A percentile compares a stretch with the other conserved stretches of the same genome.
phyloP scores from a whole-genome alignment of 2,888 invertebrate species.

The Sepiola atlantica region DNA sequence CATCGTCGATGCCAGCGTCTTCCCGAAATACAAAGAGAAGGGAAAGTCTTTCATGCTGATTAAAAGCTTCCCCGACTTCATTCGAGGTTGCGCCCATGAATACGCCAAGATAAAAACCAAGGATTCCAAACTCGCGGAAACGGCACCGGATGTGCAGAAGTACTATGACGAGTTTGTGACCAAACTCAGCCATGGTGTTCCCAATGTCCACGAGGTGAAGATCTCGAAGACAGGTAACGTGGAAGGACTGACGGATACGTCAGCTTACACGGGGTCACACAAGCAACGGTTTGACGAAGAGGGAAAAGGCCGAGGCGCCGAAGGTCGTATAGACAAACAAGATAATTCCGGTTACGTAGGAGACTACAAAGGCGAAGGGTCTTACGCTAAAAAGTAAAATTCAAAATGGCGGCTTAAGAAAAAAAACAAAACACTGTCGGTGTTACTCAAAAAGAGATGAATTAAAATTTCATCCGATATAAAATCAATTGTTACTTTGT shows the following conservation, averaged over 20 bases:
- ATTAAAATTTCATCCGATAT: too few species aligned
- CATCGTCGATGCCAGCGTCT: conserved; percentile 59
- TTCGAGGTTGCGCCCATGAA: conserved; percentile 47
- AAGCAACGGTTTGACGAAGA: conserved; percentile 64
- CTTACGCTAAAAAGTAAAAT: conserved; percentile 54
- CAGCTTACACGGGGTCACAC: conserved; percentile 64
- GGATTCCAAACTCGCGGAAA: conserved; percentile 47
- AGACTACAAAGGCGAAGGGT: conserved; percentile 60
- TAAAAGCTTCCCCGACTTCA: neutral
- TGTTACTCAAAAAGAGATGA: neutral
- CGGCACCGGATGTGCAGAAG: conserved; percentile 41
- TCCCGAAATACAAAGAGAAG: conserved; percentile 52
- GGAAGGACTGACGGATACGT: conserved; percentile 62
- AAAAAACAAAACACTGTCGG: neutral
- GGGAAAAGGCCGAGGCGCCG: conserved; percentile 66
- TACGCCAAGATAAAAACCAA: conserved; percentile 50
- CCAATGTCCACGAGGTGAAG: conserved; percentile 50
- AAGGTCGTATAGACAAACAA: conserved; percentile 57
- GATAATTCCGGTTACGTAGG: conserved; percentile 62
- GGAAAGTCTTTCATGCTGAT: neutral
- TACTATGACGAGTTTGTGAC: conserved; percentile 37
- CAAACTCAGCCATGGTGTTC: neutral
- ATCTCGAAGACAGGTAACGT: conserved; percentile 60
- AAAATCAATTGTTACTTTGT: too few species aligned
- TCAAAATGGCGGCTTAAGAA: neutral